Percentiles rank a stretch among this genome's conserved stretches.
These are phyloP conservation scores for Sesamia inferens DNA, from an alignment of 2,888 invertebrate species.

Conservation along the genomic window DNA sequence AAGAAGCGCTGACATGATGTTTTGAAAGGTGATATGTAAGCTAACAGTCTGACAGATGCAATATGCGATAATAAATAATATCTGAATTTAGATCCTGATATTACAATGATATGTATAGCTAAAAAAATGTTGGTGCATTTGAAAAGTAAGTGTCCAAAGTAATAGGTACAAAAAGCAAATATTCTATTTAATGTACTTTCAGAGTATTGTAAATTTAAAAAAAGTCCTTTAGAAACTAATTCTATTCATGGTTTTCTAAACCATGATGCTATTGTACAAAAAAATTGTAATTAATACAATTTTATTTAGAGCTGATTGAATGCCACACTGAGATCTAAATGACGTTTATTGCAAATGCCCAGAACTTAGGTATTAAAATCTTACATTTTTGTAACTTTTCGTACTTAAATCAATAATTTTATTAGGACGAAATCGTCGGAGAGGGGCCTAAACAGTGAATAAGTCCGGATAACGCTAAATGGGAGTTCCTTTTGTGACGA, in stretches of 20 bases:
- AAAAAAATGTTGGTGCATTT: neutral
- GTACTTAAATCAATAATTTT: neutral
- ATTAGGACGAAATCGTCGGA: neutral
- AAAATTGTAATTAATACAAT: neutral
- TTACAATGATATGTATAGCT: neutral
- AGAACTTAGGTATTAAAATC: neutral
- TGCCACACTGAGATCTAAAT: neutral
- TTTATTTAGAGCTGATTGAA: conserved; percentile 2
- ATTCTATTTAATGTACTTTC: neutral
- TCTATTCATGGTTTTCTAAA: neutral
- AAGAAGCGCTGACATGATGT: conserved; percentile 45
- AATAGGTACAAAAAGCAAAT: neutral
- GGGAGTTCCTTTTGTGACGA: conserved; percentile 25
- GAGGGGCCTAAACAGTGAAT: neutral
- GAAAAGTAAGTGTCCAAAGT: too few relatives aligned
- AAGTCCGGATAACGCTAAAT: conserved; percentile 25
- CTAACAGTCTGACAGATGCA: conserved; percentile 29
- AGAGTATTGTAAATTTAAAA: neutral
- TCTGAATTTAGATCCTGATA: neutral
- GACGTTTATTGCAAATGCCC: neutral
- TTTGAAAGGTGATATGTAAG: conserved; percentile 48
- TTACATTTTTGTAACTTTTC: neutral
- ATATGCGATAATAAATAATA: conserved; percentile 1
- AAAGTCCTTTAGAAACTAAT: rapidly evolving
- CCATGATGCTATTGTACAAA: neutral